Base-by-base conservation (phyloP, 2,888 invertebrate species). In the Carabus problematicus region DNA sequence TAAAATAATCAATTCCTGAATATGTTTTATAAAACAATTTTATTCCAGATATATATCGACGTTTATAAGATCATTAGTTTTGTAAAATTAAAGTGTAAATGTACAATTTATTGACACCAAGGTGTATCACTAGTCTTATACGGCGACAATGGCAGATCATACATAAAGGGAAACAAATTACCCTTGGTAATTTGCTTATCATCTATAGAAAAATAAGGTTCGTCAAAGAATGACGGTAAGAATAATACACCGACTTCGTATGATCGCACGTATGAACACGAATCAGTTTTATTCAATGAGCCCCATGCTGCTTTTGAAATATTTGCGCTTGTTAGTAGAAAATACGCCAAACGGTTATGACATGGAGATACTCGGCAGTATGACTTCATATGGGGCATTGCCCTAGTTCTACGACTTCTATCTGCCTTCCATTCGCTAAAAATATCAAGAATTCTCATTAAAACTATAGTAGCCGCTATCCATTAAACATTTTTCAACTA, bases 261-360 rank as follows among this genome's bases (percentile, higher is more conserved):
- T 52, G 94, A 96, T 79, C 93, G 87, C 8, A 97, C 88, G 41
- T 91, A 87, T 0, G 86, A 78, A 0, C 85, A 85, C 0, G 82
- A 81, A 79, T 88, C 86, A 81, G 88, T 81, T 49, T 85, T 87
- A 71, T 86, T 88, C 72, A 88, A 88, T 8, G 86, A 80, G 47
- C 98, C 98, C 98, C 98, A 98, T 0, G 98, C 98, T 0, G 98
- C 95, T 84, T 97, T 98, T 9, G 98, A 98, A 40, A 98, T 83
- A 83, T 99, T 99, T 0, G 94, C 95, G 64, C 97, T 97, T 0
- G 97, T 97, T 0, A 98, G 83, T 0, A 94, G 82, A 79, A 93
- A 95, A 90, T 91, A 98, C 0, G 94, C 90, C 3, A 92, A 85
- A 73, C 84, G 82, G n/a, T 81, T 83, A 70, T 83, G 79, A 77